Evolutionary conservation across 2,888 invertebrate genomes (phyloP), one percentile per base, ranked within the genome.

Genomic region (Carpatolechia fugitivella): DNA sequence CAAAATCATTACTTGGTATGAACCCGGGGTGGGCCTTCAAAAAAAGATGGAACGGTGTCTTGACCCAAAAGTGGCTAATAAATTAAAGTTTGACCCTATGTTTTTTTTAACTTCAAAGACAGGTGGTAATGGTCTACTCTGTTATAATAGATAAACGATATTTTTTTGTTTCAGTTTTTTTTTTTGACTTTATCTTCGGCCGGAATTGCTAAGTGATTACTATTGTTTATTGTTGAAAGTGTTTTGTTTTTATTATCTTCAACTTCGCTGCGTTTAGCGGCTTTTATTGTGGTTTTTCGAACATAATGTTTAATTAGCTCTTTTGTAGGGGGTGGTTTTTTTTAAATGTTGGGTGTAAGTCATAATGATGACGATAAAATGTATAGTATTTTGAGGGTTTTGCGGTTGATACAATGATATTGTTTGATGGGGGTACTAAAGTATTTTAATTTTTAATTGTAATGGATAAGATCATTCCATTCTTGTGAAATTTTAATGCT

Each of bases 331-430:
- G 44, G 35, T 44, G 53, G 48, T 1, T 58, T 60, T 49, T 36
- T n/a, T 18, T 16, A 7, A 1, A 64, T 69, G 63, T 70, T 68
- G 67, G 69, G 68, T 58, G 54, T 62, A 61, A 60, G 64, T 63
- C 44, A 63, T 56, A 48, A 47, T 38, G 36, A 33, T 33, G 8
- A 14, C 14, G 48, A 30, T 33, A 48, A n/a, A 24, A 24, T 24
- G 31, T 33, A 16, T 16, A 33, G 30, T 6, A 5, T 44, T 40
- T 40, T 35, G 4, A 36, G 36, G 18, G 18, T 16, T 24, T 24
- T 24, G 3, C 10, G 16, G 16, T 41, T 10, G 40, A 20, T 2
- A 18, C 40, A 18, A 40, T 40, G 16, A 40, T 16, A 40, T 16
- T 3, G 40, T 40, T 40, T 18, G 16, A 14, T 36, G n/a, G 5